phyloP scores from a whole-genome alignment of 2,113 vertebrate genomes.

The Lophura nycthemera region DNA sequence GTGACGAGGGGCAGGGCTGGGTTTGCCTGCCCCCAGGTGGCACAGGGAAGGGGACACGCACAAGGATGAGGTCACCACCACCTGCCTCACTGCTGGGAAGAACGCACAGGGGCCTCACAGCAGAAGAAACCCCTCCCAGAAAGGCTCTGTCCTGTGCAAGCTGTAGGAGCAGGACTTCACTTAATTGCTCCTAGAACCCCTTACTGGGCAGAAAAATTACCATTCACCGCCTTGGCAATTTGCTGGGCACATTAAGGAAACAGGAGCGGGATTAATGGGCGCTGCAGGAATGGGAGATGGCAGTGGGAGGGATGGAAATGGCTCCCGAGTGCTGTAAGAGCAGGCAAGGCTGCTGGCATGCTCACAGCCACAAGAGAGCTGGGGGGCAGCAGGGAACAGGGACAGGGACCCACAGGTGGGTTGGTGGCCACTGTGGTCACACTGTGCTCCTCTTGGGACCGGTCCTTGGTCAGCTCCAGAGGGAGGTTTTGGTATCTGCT shows the following conservation, averaged over 20 bases:
- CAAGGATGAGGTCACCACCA: neutral
- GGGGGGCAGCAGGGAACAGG: neutral
- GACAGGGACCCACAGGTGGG: rapidly evolving
- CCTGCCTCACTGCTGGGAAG: no score
- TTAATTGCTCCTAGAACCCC: neutral
- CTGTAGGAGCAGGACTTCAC: neutral
- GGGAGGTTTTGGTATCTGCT: no score
- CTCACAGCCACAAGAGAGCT: neutral
- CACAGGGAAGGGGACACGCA: neutral
- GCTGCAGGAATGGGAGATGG: neutral
- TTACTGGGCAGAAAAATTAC: neutral
- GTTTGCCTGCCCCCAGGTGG: neutral
- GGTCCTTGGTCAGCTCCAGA: no score
- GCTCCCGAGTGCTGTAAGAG: neutral
- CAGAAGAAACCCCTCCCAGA: neutral
- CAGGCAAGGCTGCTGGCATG: neutral
- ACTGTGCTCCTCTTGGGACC: no score
- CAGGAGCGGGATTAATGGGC: neutral
- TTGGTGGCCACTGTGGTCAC: no score
- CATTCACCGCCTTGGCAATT: neutral
- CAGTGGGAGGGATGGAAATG: neutral
- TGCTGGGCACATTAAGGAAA: neutral
- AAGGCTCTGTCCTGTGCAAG: neutral
- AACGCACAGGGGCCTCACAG: neutral
- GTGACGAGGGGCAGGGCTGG: neutral